Percentiles rank a stretch among this genome's conserved stretches.
Evolutionary conservation across 2,888 invertebrate genomes (phyloP).

Genomic region (Hydrotaea cyrtoneurina): DNA sequence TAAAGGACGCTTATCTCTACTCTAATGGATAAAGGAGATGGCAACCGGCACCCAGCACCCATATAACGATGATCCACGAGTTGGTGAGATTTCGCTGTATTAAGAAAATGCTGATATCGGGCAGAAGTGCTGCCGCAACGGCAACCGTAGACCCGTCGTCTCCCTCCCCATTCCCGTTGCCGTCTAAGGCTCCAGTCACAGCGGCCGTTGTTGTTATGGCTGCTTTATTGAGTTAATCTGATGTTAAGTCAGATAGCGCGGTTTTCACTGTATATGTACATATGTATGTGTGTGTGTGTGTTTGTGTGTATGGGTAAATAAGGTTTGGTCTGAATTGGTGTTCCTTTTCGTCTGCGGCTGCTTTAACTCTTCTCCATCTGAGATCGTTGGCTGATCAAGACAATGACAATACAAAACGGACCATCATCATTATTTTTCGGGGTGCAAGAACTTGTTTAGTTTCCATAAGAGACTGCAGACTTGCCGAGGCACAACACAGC

Average conservation of each 20-base stretch:
- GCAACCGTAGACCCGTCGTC: neutral
- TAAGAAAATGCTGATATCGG: conserved; percentile 48
- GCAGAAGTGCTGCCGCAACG: no score
- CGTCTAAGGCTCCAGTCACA: conserved; percentile 14
- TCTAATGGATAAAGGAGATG: conserved; percentile 58
- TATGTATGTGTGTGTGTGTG: neutral
- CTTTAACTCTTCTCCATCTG: conserved; percentile 51
- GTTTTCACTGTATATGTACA: neutral
- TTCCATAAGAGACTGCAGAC: neutral
- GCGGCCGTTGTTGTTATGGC: conserved; percentile 50
- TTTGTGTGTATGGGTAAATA: conserved; percentile 27
- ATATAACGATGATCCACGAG: conserved; percentile 60
- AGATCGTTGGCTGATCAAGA: conserved; percentile 62
- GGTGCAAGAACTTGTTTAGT: conserved; percentile 66
- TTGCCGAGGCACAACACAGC: conserved; percentile 54
- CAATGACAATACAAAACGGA: conserved; percentile 58
- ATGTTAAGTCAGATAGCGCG: conserved; percentile 74
- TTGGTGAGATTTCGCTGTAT: conserved; percentile 61
- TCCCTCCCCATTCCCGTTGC: conserved; percentile 16
- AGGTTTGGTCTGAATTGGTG: conserved; percentile 30
- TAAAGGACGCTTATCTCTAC: conserved; percentile 56
- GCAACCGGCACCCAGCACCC: conserved; percentile 25
- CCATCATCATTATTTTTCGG: conserved; percentile 61
- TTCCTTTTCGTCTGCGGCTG: conserved; percentile 47
- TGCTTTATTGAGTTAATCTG: conserved; percentile 74